Conservation (phyloP, 1,140 invertebrate genomes). For the Campoletis sonorensis region DNA sequence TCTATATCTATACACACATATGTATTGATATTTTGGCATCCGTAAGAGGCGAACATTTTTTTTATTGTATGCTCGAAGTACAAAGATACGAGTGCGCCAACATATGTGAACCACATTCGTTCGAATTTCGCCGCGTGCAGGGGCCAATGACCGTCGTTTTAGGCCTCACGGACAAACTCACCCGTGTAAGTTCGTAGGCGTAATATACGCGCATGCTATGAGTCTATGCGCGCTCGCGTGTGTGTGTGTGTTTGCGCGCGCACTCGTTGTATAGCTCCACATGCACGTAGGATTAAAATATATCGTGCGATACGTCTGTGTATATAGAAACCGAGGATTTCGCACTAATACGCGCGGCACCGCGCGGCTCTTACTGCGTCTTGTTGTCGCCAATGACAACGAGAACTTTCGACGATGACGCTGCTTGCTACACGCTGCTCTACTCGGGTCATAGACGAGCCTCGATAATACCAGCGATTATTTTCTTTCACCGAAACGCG, state of each 20-base stretch:
- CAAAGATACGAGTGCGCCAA: slow-evolving; percentile 37
- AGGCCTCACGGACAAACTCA: slow-evolving; percentile 8
- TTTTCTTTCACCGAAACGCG: background rate
- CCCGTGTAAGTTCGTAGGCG: slow-evolving; percentile 35
- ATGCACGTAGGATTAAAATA: slow-evolving; percentile 5
- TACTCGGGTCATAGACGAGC: slow-evolving; percentile 13
- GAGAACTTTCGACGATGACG: background rate
- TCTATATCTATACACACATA: slow-evolving; percentile 11
- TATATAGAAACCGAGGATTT: background rate
- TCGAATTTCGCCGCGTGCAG: slow-evolving; percentile 58
- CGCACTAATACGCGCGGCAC: background rate
- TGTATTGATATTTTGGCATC: background rate
- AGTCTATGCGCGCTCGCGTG: background rate
- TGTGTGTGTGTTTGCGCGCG: too few species aligned
- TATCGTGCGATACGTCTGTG: background rate
- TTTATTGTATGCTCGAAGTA: slow-evolving; percentile 1
- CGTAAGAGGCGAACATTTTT: background rate
- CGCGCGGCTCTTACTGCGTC: background rate
- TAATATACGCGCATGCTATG: background rate
- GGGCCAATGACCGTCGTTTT: slow-evolving; percentile 62
- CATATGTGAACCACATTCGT: slow-evolving; percentile 52
- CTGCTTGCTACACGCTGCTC: slow-evolving; percentile 25
- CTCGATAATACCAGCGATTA: slow-evolving; percentile 3
- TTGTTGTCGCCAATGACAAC: slow-evolving; percentile 15
- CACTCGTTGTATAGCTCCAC: background rate